These are phyloP conservation scores for Thermophis baileyi DNA, from an alignment of 2,113 vertebrate genomes.

Conservation along the genomic window DNA sequence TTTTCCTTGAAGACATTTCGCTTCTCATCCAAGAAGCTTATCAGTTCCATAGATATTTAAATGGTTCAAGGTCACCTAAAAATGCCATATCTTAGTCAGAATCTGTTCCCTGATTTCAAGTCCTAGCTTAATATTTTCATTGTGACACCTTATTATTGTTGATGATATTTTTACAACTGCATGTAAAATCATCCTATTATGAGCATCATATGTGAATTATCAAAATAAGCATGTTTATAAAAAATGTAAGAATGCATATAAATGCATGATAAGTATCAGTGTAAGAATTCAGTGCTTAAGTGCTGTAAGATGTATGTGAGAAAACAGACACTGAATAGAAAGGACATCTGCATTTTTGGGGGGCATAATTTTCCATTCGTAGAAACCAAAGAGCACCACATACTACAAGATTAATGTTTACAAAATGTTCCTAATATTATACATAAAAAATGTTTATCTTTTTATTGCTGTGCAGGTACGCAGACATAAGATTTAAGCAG, in stretches of 20 bases:
- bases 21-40: too few relatives aligned
- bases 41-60: too few relatives aligned
- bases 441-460: neutral
- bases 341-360: neutral
- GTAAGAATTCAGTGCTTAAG: neutral
- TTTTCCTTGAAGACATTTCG: too few relatives aligned
- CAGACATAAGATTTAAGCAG: slow-evolving; percentile 89
- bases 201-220: neutral
- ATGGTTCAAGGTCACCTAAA: neutral
- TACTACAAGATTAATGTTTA: neutral
- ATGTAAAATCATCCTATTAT: neutral
- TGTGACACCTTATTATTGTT: neutral
- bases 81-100: neutral
- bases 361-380: neutral
- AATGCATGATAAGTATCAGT: neutral
- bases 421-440: neutral
- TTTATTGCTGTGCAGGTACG: slow-evolving; percentile 76
- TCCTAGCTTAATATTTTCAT: neutral
- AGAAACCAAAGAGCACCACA: neutral
- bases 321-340: neutral
- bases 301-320: neutral
- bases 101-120: neutral
- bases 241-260: neutral
- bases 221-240: neutral
- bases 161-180: neutral